Conservation (phyloP, 1,140 invertebrate species). For the Mactra quadrangularis region DNA sequence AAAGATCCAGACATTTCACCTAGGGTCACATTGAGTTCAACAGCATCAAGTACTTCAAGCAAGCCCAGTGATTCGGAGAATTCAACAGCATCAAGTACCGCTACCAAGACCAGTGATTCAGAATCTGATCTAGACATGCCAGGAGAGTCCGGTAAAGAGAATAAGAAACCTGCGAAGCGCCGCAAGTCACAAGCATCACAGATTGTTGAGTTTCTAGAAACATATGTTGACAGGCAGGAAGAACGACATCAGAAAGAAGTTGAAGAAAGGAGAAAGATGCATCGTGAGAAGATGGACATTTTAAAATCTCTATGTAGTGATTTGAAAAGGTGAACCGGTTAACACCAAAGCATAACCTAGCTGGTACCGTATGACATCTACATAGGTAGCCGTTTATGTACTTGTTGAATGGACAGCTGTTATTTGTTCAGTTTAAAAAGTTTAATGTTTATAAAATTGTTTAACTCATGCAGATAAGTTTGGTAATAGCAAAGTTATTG, state of each 20-base stretch:
- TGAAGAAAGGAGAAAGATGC: slow-evolving; percentile 36
- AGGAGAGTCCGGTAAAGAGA: slow-evolving; percentile 30
- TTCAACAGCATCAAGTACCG: slow-evolving; percentile 40
- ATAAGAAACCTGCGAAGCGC: slow-evolving; percentile 37
- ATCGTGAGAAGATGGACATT: slow-evolving; percentile 45
- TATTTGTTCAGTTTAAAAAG: slow-evolving; percentile 4
- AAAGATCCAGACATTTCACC: slow-evolving; percentile 41
- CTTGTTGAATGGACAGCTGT: neutral
- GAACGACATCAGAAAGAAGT: slow-evolving; percentile 38
- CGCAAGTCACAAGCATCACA: slow-evolving; percentile 33
- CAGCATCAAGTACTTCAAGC: slow-evolving; percentile 38
- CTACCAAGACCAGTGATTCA: slow-evolving; percentile 34
- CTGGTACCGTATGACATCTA: slow-evolving; percentile 11
- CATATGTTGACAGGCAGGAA: slow-evolving; percentile 43
- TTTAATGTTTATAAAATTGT: neutral
- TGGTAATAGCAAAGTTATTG: slow-evolving; percentile 5
- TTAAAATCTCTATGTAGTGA: slow-evolving; percentile 12
- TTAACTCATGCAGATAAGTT: neutral
- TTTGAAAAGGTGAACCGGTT: slow-evolving; percentile 29
- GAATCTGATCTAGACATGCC: slow-evolving; percentile 35
- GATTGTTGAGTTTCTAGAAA: slow-evolving; percentile 39
- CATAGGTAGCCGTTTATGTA: neutral
- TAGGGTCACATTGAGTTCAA: slow-evolving; percentile 31
- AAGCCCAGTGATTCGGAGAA: slow-evolving; percentile 35
- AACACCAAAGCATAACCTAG: slow-evolving; percentile 12